phyloP scores from a whole-genome alignment of 2,797 vertebrate species.

The Eupleurogrammus muticus region DNA sequence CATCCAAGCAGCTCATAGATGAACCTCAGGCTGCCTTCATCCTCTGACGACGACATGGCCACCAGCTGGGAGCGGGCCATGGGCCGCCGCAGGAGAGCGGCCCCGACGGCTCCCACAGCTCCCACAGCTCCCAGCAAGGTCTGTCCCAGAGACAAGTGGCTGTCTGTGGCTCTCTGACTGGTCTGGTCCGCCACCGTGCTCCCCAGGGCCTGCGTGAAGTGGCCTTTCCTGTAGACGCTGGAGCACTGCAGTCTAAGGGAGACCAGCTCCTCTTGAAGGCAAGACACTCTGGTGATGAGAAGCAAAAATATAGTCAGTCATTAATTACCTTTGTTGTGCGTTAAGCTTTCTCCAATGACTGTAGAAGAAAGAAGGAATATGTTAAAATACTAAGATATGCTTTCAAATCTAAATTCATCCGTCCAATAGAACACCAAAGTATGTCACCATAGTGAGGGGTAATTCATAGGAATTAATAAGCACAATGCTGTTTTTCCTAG shows the following conservation, averaged over 20 bases:
- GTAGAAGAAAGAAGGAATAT: no score
- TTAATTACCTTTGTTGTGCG: neutral
- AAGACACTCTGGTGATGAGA: constrained; percentile 84
- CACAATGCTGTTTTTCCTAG: neutral
- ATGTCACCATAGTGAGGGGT: neutral
- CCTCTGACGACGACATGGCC: constrained; percentile 94
- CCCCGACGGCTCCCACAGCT: constrained; percentile 79
- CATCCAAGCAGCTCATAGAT: constrained; percentile 97
- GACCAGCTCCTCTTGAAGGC: constrained; percentile 96
- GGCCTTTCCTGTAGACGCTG: constrained; percentile 94
- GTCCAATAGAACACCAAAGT: neutral
- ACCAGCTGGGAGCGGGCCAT: constrained; percentile 93
- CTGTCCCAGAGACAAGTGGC: constrained; percentile 87
- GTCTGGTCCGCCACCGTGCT: constrained; percentile 78
- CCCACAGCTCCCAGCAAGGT: constrained; percentile 82
- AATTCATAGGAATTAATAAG: neutral
- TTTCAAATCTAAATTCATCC: neutral
- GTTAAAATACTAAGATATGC: no score
- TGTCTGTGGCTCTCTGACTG: constrained; percentile 81
- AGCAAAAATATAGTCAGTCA: neutral
- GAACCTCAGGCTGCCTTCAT: constrained; percentile 95
- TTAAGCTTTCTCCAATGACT: neutral
- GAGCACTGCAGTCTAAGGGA: constrained; percentile 93
- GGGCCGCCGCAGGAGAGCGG: constrained; percentile 90
- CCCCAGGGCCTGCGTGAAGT: constrained; percentile 84